Base-by-base conservation (phyloP, 2,113 vertebrate species). In the Notothenia rossii region DNA sequence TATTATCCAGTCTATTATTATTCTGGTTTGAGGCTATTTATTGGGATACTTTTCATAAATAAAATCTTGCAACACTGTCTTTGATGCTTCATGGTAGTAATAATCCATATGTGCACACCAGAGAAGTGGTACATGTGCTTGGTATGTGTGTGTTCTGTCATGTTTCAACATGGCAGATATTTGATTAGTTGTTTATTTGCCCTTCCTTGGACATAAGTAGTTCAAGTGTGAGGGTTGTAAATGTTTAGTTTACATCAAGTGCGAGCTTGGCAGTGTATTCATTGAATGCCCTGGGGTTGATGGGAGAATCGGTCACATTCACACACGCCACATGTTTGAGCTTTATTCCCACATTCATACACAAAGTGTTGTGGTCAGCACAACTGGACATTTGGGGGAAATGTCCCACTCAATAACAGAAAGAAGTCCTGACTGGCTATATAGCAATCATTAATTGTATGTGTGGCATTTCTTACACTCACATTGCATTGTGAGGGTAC, bases 111-210 rank as follows among this genome's bases (percentile, higher is more conserved):
- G 10, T 14, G 11, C 43, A 40, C 33, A 45, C 36, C 36, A 10
- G 43, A 50, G n/a, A 15, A 49, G 49, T 48, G 13, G 46, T 18
- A 46, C 51, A 10, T n/a, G 36, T 56, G 62, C 54, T 58, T 66
- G 60, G 14, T 72, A 48, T 29, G 7, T 81, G 56, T 84, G 74
- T 60, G 51, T 70, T 86, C n/a, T 61, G 59, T 78, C 77, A 70
- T 67, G 53, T 72, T 77, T 73, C 48, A 70, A 67, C 33, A 4
- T 56, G 56, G 56, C 85, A 77, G 45, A 46, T 71, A 74, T 85
- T 76, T 91, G 82, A 94, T 92, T 83, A 83, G 86, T 79, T 90
- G 92, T 92, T 93, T 94, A 89, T 94, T 93, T 93, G 79, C 18
- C 72, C 84, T 86, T 88, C 48, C 83, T 76, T 36, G 6, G 77